phyloP scores from a whole-genome alignment of 35 echinoderm and acorn worm species.

The Nesometra sesokonis region DNA sequence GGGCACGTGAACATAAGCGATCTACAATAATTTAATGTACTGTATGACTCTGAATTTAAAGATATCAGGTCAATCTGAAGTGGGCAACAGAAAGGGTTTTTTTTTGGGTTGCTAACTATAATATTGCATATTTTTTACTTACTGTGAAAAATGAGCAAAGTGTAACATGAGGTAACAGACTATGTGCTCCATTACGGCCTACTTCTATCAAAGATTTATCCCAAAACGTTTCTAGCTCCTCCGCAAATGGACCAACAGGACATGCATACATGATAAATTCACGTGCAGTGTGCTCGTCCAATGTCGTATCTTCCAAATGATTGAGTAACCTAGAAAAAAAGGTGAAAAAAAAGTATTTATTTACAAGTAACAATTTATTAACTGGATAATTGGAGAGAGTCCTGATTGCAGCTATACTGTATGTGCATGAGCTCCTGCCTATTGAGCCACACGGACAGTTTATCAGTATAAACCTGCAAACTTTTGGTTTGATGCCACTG shows the following conservation, averaged over 20 bases:
- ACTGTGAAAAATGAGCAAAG: slow-evolving; percentile 85
- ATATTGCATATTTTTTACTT: slow-evolving; percentile 22
- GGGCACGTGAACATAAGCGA: too few relatives aligned
- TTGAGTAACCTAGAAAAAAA: slow-evolving; percentile 48
- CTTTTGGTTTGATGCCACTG: too few relatives aligned
- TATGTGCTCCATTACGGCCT: slow-evolving; percentile 87
- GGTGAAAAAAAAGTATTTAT: neutral
- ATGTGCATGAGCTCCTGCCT: too few relatives aligned
- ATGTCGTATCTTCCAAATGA: slow-evolving; percentile 66
- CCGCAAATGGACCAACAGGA: slow-evolving; percentile 71
- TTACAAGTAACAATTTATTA: neutral
- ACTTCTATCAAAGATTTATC: slow-evolving; percentile 63
- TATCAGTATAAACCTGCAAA: too few relatives aligned
- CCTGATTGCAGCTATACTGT: neutral
- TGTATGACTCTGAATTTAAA: too few relatives aligned
- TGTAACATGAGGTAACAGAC: slow-evolving; percentile 82
- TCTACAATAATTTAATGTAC: too few relatives aligned
- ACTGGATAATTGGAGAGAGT: neutral
- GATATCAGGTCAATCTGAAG: too few relatives aligned
- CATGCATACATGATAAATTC: slow-evolving; percentile 94
- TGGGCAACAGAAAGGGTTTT: too few relatives aligned
- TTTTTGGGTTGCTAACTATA: too few relatives aligned
- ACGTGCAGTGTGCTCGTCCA: slow-evolving; percentile 60
- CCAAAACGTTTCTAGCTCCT: slow-evolving; percentile 81
- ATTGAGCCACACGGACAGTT: too few relatives aligned